Conservation (phyloP, 2,797 vertebrate genomes). For the Zalophus californianus region DNA sequence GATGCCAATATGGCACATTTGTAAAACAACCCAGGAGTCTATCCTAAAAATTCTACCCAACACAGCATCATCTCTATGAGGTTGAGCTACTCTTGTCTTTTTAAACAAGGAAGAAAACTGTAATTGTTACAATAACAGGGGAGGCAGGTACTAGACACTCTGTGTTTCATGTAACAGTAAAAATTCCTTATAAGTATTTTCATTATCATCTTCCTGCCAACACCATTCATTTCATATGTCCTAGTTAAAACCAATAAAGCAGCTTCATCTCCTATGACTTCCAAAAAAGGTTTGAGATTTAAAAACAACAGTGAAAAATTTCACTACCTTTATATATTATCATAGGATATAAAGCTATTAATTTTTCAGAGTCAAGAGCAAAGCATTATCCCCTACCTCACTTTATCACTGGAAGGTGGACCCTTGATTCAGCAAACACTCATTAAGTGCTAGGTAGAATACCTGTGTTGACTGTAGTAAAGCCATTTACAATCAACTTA, state of each 20-base stretch:
- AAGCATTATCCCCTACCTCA: not conserved
- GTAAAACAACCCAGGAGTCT: slow-evolving; percentile 60
- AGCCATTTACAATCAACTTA: slow-evolving; percentile 58
- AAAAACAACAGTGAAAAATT: slow-evolving; percentile 64
- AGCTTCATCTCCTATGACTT: slow-evolving; percentile 50
- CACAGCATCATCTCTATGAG: slow-evolving; percentile 24
- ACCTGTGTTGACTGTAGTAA: not conserved
- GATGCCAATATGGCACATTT: slow-evolving; percentile 80
- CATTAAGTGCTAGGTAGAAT: not conserved
- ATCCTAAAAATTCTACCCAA: slow-evolving; percentile 51
- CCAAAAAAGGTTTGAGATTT: slow-evolving; percentile 23
- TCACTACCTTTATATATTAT: slow-evolving; percentile 58
- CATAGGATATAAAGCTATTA: slow-evolving; percentile 67
- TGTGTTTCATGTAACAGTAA: slow-evolving; percentile 55
- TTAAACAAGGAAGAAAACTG: slow-evolving; percentile 57
- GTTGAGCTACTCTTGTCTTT: slow-evolving; percentile 36
- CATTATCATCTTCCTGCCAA: slow-evolving; percentile 49
- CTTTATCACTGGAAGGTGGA: not conserved
- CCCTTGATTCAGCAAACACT: slow-evolving; percentile 19
- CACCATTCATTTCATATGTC: slow-evolving; percentile 58
- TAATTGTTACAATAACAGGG: slow-evolving; percentile 48
- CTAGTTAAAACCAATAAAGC: slow-evolving; percentile 26
- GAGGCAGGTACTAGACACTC: slow-evolving; percentile 42
- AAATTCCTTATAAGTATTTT: slow-evolving; percentile 57
- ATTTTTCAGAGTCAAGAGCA: slow-evolving; percentile 59